Evolutionary conservation across 2,888 invertebrate species (phyloP).

Genomic region (Rhagium mordax): DNA sequence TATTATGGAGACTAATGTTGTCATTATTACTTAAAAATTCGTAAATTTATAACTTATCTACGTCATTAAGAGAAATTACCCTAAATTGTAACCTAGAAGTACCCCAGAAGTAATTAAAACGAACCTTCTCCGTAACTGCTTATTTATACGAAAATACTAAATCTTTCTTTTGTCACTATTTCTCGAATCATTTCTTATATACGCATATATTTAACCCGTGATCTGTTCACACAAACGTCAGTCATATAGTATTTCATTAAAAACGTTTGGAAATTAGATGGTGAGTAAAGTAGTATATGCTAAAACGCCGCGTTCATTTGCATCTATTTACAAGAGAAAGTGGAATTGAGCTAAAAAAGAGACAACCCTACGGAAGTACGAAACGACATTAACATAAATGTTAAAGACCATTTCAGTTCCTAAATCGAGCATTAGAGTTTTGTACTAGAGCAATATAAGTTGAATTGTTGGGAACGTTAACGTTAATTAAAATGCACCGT

Average conservation of each 20-base stretch:
- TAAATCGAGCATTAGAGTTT: slow-evolving; percentile 51
- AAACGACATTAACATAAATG: slow-evolving; percentile 54
- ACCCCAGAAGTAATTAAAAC: no score
- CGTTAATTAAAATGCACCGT: slow-evolving; percentile 52
- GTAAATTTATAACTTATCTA: no score
- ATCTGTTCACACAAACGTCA: background rate
- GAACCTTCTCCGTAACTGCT: no score
- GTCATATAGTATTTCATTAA: slow-evolving; percentile 5
- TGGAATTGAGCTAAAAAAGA: slow-evolving; percentile 37
- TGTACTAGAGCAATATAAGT: slow-evolving; percentile 53
- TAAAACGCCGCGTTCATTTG: slow-evolving; percentile 42
- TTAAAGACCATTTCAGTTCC: slow-evolving; percentile 42
- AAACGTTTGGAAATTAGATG: background rate
- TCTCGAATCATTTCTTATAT: background rate
- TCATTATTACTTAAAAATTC: no score
- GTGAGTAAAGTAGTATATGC: slow-evolving; percentile 31
- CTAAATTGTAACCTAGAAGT: no score
- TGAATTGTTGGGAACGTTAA: slow-evolving; percentile 51
- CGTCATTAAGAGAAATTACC: no score
- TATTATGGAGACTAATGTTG: no score
- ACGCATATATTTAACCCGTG: background rate
- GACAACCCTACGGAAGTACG: slow-evolving; percentile 34
- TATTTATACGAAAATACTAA: no score
- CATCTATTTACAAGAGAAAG: slow-evolving; percentile 44
- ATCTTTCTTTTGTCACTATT: background rate